Base-by-base conservation (phyloP, 2,888 invertebrate species). In the Melipona bicolor region DNA sequence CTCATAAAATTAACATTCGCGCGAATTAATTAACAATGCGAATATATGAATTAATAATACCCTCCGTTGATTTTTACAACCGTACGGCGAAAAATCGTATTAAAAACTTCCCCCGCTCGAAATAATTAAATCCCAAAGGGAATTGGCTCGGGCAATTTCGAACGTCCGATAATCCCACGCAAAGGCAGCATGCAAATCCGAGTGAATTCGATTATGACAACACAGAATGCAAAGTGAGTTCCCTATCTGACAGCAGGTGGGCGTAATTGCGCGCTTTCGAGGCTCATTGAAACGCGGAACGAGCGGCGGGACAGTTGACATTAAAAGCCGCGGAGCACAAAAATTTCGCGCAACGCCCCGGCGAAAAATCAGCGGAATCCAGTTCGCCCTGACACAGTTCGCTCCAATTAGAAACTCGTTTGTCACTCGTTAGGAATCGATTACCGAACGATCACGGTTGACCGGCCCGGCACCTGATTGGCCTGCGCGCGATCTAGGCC, bases 371-470 rank as follows among this genome's bases (percentile, higher is more conserved):
- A n/a, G 0, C 13, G 77, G 84, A 79, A 84, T 84, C 84, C 73
- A 71, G 87, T 78, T 89, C 78, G 73, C 89, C 89, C 85, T 76
- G 83, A 82, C 83, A 83, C 80, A 67, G 81, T 83, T 86, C 78
- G 76, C 73, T 79, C 74, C 84, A 69, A 76, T 85, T 69, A 43
- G 79, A 81, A 81, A 81, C 79, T 72, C 83, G 75, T 82, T 84
- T 50, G 79, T 85, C 79, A 70, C 72, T 79, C 80, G 79, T 84
- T 86, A 89, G 59, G 71, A 79, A 84, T 87, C 77, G 80, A 89
- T 89, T 87, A 87, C 80, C 88, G 54, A 65, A 49, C 77, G 77
- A 79, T 79, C 79, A 61, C 59, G 67, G 61, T 77, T 79, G 72
- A n/a, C 52, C 68, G 27, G 43, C 36, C 19, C 77, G 85, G 71